Evolutionary conservation across 2,113 vertebrate species (phyloP).

Genomic region (Centropus unirufus): DNA sequence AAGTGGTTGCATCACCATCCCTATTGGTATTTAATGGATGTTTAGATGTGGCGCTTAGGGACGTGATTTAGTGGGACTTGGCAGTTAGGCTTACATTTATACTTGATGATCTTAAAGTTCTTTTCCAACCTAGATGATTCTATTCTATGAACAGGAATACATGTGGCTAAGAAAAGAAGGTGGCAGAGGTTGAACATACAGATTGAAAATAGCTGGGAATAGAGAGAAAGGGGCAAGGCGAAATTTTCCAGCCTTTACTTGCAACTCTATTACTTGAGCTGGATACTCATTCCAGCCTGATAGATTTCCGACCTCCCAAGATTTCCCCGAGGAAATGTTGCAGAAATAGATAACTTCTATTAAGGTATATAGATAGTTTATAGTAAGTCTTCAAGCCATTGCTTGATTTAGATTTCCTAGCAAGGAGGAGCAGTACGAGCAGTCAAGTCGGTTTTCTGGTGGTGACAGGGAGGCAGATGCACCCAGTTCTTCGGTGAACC

Average conservation of each 20-base stretch:
- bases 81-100: neutral
- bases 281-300: neutral
- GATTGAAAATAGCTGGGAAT: neutral
- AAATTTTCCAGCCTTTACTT: neutral
- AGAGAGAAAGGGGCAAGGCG: neutral
- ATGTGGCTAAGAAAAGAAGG: neutral
- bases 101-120: neutral
- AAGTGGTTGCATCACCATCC: no score
- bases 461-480: neutral
- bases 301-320: neutral
- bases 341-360: conserved; percentile 8
- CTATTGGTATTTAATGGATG: no score
- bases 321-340: conserved; percentile 18
- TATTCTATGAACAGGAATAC: neutral
- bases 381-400: neutral
- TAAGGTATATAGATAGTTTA: neutral
- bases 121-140: neutral
- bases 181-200: neutral
- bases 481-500: neutral
- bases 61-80: neutral
- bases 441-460: neutral
- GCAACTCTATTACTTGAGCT: conserved; percentile 4
- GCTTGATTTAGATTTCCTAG: neutral
- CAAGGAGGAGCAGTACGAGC: neutral
- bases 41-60: neutral